Evolutionary conservation across 2,888 invertebrate genomes (phyloP).

Genomic region (Xanthorhoe designata): DNA sequence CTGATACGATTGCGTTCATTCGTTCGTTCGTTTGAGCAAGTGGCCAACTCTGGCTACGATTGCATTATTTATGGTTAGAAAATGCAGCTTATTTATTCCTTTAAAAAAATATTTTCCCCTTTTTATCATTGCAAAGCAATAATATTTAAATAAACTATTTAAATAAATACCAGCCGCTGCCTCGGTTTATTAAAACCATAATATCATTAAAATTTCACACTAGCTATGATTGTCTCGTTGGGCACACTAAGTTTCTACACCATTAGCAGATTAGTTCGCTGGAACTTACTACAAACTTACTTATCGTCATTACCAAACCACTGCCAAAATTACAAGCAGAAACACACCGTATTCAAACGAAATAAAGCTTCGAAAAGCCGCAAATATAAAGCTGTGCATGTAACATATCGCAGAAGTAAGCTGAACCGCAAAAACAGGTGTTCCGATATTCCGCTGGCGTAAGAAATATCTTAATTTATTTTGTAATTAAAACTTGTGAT

Average conservation of each 20-base stretch:
- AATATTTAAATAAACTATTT: background rate
- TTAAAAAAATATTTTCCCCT: too few species aligned
- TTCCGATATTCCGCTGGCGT: conserved; percentile 42
- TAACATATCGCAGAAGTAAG: conserved; percentile 24
- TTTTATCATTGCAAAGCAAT: too few species aligned
- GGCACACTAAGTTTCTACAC: conserved; percentile 59
- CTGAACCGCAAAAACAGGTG: conserved; percentile 48
- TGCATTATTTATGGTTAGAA: too few species aligned
- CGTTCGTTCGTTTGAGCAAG: too few species aligned
- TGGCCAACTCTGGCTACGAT: too few species aligned
- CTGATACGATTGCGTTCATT: too few species aligned
- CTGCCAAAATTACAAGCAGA: conserved; percentile 23
- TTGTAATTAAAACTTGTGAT: conserved; percentile 27
- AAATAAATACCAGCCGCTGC: background rate
- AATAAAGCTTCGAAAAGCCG: conserved; percentile 14
- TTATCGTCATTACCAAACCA: conserved; percentile 53
- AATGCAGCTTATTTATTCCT: too few species aligned
- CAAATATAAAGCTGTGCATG: conserved; percentile 5
- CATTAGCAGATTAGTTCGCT: conserved; percentile 75
- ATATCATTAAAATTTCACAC: conserved; percentile 33
- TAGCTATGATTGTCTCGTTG: conserved; percentile 57
- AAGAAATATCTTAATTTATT: conserved; percentile 35
- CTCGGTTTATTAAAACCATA: conserved; percentile 8
- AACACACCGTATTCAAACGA: conserved; percentile 34
- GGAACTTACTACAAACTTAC: conserved; percentile 58